Conservation (phyloP, 2,888 invertebrate genomes). For the Artemia sp. region DNA sequence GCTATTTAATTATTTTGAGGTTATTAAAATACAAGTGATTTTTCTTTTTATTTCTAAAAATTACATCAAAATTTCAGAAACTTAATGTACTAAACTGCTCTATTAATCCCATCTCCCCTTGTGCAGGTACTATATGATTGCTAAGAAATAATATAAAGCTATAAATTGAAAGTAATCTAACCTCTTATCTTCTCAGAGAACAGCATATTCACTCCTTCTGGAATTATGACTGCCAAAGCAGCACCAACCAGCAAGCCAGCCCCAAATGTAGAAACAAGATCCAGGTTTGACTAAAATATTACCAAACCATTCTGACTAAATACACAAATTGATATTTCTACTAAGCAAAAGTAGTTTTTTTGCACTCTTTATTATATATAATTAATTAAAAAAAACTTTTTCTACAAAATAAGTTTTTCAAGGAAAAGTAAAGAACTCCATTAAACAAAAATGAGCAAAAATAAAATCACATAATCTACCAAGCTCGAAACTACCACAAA, state of each 20-base stretch:
- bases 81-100: too few species aligned
- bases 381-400: too few species aligned
- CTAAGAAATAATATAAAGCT: slow-evolving; percentile 73
- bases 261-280: slow-evolving; percentile 82
- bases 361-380: slow-evolving; percentile 13
- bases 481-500: too few species aligned
- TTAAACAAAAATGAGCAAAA: too few species aligned
- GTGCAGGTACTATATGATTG: slow-evolving; percentile 25
- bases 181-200: slow-evolving; percentile 32
- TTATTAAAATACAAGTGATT: too few species aligned
- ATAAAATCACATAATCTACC: too few species aligned
- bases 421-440: too few species aligned
- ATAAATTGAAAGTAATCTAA: slow-evolving; percentile 38
- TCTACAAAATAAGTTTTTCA: too few species aligned
- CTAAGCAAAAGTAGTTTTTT: slow-evolving; percentile 18
- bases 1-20: too few species aligned
- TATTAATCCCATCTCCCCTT: too few species aligned
- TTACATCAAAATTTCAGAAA: too few species aligned
- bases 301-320: slow-evolving; percentile 24
- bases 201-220: slow-evolving; percentile 84
- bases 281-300: slow-evolving; percentile 63
- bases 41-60: slow-evolving; percentile 17
- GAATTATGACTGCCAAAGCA: slow-evolving; percentile 91
- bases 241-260: slow-evolving; percentile 95
- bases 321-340: slow-evolving; percentile 1